Conservation (phyloP, 2,113 vertebrate genomes). For the Dromiciops gliroides region DNA sequence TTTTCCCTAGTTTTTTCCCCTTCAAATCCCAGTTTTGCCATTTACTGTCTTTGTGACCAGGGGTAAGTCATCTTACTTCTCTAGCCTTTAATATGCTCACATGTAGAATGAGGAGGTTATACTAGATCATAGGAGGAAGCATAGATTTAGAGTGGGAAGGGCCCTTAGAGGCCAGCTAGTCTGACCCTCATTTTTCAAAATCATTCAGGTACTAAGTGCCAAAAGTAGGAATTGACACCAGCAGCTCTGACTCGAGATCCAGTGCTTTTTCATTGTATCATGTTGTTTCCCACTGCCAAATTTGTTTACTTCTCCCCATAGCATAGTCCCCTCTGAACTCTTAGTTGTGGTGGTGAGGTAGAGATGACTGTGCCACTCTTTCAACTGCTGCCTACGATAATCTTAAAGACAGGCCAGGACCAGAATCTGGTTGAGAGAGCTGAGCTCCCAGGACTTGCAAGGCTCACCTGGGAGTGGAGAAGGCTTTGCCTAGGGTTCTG, state of each 20-base stretch:
- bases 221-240: neutral
- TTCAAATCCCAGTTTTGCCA: neutral
- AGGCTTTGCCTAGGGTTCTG: no score
- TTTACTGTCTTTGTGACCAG: neutral
- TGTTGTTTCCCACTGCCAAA: neutral
- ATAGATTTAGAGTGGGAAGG: neutral
- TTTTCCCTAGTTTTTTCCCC: neutral
- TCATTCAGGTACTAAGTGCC: neutral
- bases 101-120: neutral
- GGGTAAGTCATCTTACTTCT: neutral
- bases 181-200: neutral
- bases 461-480: no score
- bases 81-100: no score
- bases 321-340: neutral
- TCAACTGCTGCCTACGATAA: neutral
- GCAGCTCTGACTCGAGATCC: neutral
- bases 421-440: no score
- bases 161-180: neutral
- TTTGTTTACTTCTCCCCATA: conserved; percentile 1
- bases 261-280: neutral
- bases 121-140: neutral
- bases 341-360: neutral
- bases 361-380: neutral
- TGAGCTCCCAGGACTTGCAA: no score
- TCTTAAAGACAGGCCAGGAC: no score